Base-by-base conservation (phyloP, 2,797 vertebrate species). In the Oreochromis grahami region DNA sequence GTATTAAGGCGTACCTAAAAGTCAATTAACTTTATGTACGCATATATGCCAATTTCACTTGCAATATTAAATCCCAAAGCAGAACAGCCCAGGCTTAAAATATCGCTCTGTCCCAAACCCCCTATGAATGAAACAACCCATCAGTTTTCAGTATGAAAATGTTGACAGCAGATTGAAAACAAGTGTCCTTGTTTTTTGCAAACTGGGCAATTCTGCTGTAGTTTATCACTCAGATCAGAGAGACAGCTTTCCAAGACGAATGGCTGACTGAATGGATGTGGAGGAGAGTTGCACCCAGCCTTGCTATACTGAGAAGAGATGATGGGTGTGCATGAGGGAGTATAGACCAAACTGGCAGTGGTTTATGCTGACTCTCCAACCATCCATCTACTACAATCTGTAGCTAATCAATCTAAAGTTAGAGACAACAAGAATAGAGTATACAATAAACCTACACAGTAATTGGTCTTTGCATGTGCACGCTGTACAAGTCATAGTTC, bases 351-450 rank as follows among this genome's bases (percentile, higher is more conserved):
- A 95, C 95, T 93, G 95, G 90, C 95, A 87, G 91, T 88, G 92
- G 90, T 96, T 97, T 97, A 96, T 97, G 96, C 97, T 97, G 96
- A 97, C 96, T 95, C 96, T 94, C 92, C 91, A 94, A 95, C 95
- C 95, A 96, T 96, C 96, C 94, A 96, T 97, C 97, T 88, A 89
- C 91, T 84, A 87, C 96, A 96, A 97, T 97, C 95, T 95, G 93
- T 86, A 83, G 90, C 95, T 96, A 97, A 97, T 97, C 97, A 96
- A 97, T 97, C 97, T 97, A 94, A 96, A 95, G 92, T 95, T 93
- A 90, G 91, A 93, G 93, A 94, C 92, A 95, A 89, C 92, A 76
- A 89, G 91, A 94, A 93, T 84, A 92, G 86, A 92, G 88, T 93
- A 94, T 91, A 94, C 93, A 92, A 84, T 94, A 87, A 94, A 91